Conservation (phyloP, 2,888 invertebrate genomes). For the Zeuzera pyrina region DNA sequence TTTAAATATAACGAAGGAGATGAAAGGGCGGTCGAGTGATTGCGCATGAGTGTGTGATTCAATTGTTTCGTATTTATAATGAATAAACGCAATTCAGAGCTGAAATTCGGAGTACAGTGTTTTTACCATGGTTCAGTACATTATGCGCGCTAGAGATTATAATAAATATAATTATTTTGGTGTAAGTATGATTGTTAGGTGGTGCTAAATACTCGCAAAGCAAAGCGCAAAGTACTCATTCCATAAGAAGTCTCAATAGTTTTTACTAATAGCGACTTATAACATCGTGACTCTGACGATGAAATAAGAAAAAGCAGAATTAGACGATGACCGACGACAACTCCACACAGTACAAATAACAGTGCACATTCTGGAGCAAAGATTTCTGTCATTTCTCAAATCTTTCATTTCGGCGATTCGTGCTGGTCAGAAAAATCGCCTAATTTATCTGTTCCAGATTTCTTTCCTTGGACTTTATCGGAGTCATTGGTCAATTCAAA, state of each 20-base stretch:
- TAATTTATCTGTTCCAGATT: neutral
- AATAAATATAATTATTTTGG: no score
- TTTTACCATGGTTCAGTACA: neutral
- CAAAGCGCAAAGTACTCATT: no score
- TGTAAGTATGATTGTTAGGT: no score
- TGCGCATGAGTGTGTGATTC: conserved; percentile 15
- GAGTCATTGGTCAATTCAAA: neutral
- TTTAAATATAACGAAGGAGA: conserved; percentile 59
- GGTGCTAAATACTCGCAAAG: no score
- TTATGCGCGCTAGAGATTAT: no score
- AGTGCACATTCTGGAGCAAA: neutral
- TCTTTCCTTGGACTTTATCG: neutral
- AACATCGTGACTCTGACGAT: no score
- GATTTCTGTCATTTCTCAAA: no score
- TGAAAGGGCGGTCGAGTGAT: conserved; percentile 25
- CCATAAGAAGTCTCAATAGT: no score
- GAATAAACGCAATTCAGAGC: neutral
- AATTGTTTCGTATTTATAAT: neutral
- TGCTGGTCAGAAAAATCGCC: neutral
- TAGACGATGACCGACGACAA: no score
- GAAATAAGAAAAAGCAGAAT: no score
- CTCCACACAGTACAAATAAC: neutral
- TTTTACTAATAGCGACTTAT: no score
- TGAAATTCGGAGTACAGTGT: neutral
- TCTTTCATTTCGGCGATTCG: neutral